Base-by-base conservation (phyloP, 2,113 vertebrate genomes). In the Hydropotes inermis region DNA sequence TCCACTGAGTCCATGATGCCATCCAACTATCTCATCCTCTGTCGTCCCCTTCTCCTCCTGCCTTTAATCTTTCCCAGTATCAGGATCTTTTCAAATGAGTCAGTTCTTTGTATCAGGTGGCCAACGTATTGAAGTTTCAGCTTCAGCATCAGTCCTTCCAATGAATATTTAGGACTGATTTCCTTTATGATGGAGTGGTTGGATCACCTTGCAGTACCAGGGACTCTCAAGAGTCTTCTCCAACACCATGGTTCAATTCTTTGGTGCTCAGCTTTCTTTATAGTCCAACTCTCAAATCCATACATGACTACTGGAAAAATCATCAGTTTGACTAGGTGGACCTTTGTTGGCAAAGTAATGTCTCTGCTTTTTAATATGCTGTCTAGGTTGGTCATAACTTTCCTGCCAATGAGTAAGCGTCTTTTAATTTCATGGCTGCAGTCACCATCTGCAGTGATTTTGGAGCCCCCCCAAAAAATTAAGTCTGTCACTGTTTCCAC, bases 201-300 rank as follows among this genome's bases (percentile, higher is more conserved):
- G n/a, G n/a, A 39, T 70, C 5, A 0, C n/a, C 5, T 39, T 70
- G 67, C 67, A 70, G 67, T 70, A 10, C 67, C 23, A 70, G n/a
- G n/a, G n/a, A 70, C 19, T 3, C n/a, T 39, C 2, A 6, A 39
- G 67, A 70, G 67, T 70, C 67, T 36, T 39, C n/a, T 70, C 67
- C n/a, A 39, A 70, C n/a, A 36, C 10, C 19, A 12, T 19, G 12
- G 67, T 70, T 39, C 2, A 70, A 23, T 70, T 39, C 19, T 70
- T 58, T 0, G 0, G 19, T 0, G 0, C 67, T 70, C 67, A 70
- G n/a, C 10, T 39, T 39, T 70, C n/a, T 23, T 39, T 12, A 11
- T 23, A 39, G n/a, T 23, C 67, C n/a, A 39, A 23, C 19, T 70
- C 67, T 70, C 5, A 70, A 3, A 6, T 39, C 67, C 67, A 39